These are phyloP conservation scores for Dipodomys merriami DNA, from an alignment of 2,113 vertebrate species.

Conservation along the genomic window DNA sequence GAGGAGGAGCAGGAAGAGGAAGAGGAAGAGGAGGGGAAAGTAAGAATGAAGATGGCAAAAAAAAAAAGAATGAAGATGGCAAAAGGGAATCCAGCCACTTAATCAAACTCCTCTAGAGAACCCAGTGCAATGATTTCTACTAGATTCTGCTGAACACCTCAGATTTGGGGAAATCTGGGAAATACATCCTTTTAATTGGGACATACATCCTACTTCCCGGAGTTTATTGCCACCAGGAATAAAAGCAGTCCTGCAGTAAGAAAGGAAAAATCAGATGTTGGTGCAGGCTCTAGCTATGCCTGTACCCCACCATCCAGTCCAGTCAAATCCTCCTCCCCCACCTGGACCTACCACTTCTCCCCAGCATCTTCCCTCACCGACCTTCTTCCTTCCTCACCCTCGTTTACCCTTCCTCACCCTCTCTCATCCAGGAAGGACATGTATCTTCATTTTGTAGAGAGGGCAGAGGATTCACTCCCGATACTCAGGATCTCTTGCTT, in stretches of 20 bases:
- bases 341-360: neutral
- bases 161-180: neutral
- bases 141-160: neutral
- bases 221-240: neutral
- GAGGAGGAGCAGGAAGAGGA: too few relatives aligned
- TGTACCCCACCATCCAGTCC: neutral
- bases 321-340: neutral
- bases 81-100: neutral
- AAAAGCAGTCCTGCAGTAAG: constrained; percentile 21
- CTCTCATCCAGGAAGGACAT: too few relatives aligned
- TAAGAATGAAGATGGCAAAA: neutral
- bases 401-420: neutral
- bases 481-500: neutral
- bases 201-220: neutral
- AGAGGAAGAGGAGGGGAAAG: too few relatives aligned
- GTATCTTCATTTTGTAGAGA: too few relatives aligned
- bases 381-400: neutral
- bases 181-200: neutral
- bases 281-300: neutral
- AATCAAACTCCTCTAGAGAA: neutral
- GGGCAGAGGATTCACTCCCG: too few relatives aligned
- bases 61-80: too few relatives aligned
- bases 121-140: neutral
- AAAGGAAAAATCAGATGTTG: neutral
- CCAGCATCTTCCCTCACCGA: neutral